A percentile compares a stretch with the other conserved stretches of the same genome.
Conservation (phyloP, 2,888 invertebrate genomes). For the Syritta pipiens region DNA sequence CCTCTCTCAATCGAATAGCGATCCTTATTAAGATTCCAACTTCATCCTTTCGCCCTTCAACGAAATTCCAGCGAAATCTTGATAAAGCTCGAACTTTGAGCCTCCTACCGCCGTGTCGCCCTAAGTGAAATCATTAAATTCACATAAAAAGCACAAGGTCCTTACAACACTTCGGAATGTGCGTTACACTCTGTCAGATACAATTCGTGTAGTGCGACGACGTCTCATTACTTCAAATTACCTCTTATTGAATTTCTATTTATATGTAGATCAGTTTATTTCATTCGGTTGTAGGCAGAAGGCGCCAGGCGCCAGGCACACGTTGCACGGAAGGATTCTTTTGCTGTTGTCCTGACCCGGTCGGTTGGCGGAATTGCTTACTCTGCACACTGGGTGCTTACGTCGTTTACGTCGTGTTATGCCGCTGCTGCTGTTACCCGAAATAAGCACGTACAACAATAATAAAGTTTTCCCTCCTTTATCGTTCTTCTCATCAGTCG, state of each 20-base stretch:
- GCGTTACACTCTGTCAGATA: neutral
- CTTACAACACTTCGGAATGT: neutral
- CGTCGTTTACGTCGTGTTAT: neutral
- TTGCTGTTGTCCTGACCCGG: conserved; percentile 1
- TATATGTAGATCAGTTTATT: conserved; percentile 39
- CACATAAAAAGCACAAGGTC: conserved; percentile 24
- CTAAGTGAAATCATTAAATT: conserved; percentile 29
- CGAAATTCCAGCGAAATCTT: conserved; percentile 15
- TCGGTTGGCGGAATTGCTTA: conserved; percentile 9
- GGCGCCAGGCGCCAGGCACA: neutral
- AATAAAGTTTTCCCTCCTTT: conserved; percentile 22
- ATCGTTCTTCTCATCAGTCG: neutral
- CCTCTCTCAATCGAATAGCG: conserved; percentile 9
- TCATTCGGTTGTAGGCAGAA: neutral
- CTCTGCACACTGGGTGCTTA: neutral
- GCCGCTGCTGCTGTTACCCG: neutral
- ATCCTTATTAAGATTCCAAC: conserved; percentile 12
- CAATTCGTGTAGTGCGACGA: conserved; percentile 9
- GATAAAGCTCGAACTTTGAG: too few relatives aligned
- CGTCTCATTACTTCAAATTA: conserved; percentile 36
- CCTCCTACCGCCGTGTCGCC: neutral
- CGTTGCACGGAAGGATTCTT: neutral
- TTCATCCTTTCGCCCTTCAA: conserved; percentile 1
- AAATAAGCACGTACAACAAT: conserved; percentile 35
- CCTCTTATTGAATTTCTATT: conserved; percentile 45